A percentile compares a stretch with the other conserved stretches of the same genome.
Conservation (phyloP, 2,797 vertebrate genomes). For the Acanthopagrus latus region DNA sequence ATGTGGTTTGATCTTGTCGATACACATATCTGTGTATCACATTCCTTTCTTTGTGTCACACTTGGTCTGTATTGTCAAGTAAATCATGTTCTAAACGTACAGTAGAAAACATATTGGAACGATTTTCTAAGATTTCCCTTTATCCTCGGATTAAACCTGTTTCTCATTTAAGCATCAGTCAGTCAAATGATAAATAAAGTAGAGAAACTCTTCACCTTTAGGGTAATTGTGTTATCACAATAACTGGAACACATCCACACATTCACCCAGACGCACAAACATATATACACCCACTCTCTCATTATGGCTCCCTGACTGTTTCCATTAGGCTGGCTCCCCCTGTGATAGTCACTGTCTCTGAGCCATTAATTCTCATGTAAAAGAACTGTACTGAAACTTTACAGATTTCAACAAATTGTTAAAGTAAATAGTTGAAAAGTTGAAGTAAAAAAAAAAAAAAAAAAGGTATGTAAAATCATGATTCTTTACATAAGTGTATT, state of each 20-base stretch:
- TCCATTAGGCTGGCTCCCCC: neutral
- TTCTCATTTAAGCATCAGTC: too few relatives aligned
- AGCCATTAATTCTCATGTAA: slow-evolving; percentile 6
- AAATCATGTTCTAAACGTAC: neutral
- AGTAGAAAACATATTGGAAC: neutral
- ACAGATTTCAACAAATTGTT: too few relatives aligned
- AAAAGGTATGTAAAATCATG: too few relatives aligned
- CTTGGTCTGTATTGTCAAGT: neutral
- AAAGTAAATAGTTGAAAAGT: too few relatives aligned
- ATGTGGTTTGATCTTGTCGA: neutral
- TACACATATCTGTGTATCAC: neutral
- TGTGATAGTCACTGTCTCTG: neutral
- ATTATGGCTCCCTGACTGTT: neutral
- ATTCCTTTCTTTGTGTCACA: neutral
- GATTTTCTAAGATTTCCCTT: neutral
- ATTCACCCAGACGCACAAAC: neutral
- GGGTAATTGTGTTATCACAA: neutral
- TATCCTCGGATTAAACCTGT: too few relatives aligned
- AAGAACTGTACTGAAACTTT: too few relatives aligned
- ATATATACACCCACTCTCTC: too few relatives aligned
- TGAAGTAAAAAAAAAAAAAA: too few relatives aligned
- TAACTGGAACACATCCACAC: neutral
- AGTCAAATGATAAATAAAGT: neutral
- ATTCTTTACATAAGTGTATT: too few relatives aligned
- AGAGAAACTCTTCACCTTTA: neutral